Percentiles rank a stretch among this genome's conserved stretches.
Conservation (phyloP, 1,140 invertebrate genomes). For the Ceratosolen fusciceps region DNA sequence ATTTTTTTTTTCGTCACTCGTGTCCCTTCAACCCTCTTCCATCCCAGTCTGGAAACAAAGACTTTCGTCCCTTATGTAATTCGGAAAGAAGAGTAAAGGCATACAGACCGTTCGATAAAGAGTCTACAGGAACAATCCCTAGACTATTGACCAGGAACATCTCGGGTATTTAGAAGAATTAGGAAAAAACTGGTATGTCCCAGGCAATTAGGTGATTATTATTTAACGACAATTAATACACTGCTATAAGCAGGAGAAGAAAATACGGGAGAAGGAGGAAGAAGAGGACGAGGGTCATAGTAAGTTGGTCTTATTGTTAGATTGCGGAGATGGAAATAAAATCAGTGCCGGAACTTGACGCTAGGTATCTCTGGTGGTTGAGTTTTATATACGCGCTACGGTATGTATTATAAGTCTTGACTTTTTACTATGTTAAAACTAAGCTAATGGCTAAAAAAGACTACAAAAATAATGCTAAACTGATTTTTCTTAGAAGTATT, state of each 20-base stretch:
- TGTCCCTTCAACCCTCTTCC: too few species aligned
- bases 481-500: not conserved
- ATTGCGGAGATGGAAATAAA: not conserved
- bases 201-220: conserved; percentile 31
- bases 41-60: too few species aligned
- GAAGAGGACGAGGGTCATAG: not conserved
- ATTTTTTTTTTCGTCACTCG: not conserved
- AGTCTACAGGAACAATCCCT: not conserved
- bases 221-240: not conserved
- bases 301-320: not conserved
- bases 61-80: not conserved
- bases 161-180: not conserved
- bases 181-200: conserved; percentile 18
- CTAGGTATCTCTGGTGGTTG: not conserved
- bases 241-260: not conserved
- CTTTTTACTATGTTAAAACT: conserved; percentile 23
- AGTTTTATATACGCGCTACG: not conserved
- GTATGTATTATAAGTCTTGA: conserved; percentile 8
- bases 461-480: not conserved
- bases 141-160: not conserved
- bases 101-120: not conserved
- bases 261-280: not conserved
- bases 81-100: not conserved
- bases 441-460: not conserved
- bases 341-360: not conserved